Conservation (phyloP, 2,797 vertebrate species). For the Spondyliosoma cantharus region DNA sequence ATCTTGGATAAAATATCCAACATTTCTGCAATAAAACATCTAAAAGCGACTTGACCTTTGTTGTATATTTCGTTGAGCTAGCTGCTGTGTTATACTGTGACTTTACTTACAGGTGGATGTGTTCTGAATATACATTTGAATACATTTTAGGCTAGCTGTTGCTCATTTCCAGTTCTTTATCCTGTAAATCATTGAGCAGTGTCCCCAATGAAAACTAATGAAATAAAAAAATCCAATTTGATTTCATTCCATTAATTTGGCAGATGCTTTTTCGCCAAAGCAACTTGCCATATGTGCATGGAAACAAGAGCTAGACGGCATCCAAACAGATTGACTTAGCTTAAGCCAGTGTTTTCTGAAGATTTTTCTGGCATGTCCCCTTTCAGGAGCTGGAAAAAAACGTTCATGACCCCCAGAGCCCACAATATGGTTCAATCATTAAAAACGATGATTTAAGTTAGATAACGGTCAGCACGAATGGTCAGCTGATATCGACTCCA, state of each 20-base stretch:
- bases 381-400: not conserved
- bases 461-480: not conserved
- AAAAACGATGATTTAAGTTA: not conserved
- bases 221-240: not conserved
- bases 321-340: slow-evolving; percentile 14
- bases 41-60: too few species aligned
- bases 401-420: not conserved
- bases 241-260: slow-evolving; percentile 3
- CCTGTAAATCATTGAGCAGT: not conserved
- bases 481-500: not conserved
- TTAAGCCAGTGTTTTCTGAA: not conserved
- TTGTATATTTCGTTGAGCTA: too few species aligned
- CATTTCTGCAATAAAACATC: too few species aligned
- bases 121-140: too few species aligned
- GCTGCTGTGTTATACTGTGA: not conserved
- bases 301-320: slow-evolving; percentile 3
- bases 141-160: not conserved
- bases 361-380: too few species aligned
- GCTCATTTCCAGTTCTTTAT: not conserved
- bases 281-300: not conserved
- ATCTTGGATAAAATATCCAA: too few species aligned
- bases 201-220: not conserved
- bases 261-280: not conserved
- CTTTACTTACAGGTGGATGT: not conserved
- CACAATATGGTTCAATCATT: not conserved